Evolutionary conservation across 2,113 vertebrate genomes (phyloP), one percentile per base, ranked within the genome.

Genomic region (Dicrurus megarhynchus): DNA sequence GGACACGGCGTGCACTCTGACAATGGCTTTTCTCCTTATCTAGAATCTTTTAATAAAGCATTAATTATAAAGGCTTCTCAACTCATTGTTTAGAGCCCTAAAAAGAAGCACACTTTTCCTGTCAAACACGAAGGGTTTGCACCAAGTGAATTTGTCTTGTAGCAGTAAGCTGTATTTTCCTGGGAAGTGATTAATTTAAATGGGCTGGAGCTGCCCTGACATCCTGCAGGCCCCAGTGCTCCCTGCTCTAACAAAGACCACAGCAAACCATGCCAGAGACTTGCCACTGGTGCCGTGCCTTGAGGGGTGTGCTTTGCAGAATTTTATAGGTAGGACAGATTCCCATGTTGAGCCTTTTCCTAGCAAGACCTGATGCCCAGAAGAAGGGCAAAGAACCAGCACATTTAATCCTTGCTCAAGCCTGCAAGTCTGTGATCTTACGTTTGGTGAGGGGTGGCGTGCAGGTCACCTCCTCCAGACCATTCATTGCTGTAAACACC

Each of bases 21-120:
- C 93, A 94, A 92, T 90, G 82, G 76, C 60, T 81, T 37, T 55
- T 59, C 83, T 89, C 26, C 24, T 92, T 97, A 89, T 94, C 94
- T 89, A 10, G n/a, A 37, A 95, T 86, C 87, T 75, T 95, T 89
- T 80, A 57, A 94, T 94, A 93, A 97, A 93, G 84, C 49, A 49
- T 94, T 95, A 96, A 96, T 97, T 97, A 97, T 82, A 91, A 92
- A 82, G 88, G 91, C 80, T 93, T 76, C 93, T 92, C 92, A 69
- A 65, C 30, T 87, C 95, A 93, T 95, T 97, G 92, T 97, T 96
- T 96, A 91, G 92, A 96, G 69, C 35, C 89, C 80, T 91, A 69
- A 87, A 85, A 84, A 93, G 84, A 93, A 87, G 79, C 39, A 4
- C 33, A 20, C 61, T 89, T 83, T 87, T 74, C 74, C 81, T 88